Percentiles rank a stretch among this genome's conserved stretches.
Evolutionary conservation across 2,797 vertebrate genomes (phyloP).

Genomic region (Serranus cabrilla): DNA sequence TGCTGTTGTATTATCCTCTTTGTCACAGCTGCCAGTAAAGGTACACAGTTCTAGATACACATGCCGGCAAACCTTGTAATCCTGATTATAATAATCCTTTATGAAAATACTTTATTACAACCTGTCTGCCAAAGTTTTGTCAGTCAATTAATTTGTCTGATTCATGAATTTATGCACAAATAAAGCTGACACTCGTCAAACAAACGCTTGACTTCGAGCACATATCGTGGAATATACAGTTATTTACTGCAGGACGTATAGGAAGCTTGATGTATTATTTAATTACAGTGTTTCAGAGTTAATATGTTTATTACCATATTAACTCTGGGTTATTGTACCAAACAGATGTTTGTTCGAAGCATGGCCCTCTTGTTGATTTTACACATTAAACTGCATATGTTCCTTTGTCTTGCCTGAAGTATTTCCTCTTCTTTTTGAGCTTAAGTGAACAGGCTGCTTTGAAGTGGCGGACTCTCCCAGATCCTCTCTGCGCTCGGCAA

Average conservation of each 20-base stretch:
- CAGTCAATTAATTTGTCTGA: conserved; percentile 39
- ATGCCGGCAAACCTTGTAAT: conserved; percentile 61
- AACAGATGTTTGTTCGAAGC: conserved; percentile 62
- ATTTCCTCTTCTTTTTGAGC: conserved; percentile 63
- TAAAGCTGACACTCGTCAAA: neutral
- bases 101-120: conserved; percentile 56
- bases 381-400: conserved; percentile 60
- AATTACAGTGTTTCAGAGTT: conserved; percentile 39
- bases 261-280: conserved; percentile 35
- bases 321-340: conserved; percentile 51
- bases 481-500: conserved; percentile 44
- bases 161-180: conserved; percentile 20
- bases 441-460: conserved; percentile 61
- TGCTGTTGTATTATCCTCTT: conserved; percentile 72
- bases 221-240: neutral
- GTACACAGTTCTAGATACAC: conserved; percentile 55
- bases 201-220: neutral
- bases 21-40: conserved; percentile 71
- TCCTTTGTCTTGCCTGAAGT: conserved; percentile 65
- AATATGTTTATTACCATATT: conserved; percentile 32
- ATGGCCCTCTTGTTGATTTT: conserved; percentile 64
- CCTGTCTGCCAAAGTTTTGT: conserved; percentile 56
- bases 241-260: neutral
- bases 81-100: conserved; percentile 66
- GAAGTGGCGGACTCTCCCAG: conserved; percentile 53